These are phyloP conservation scores for Lochmaea capreae DNA, from an alignment of 2,888 invertebrate species.

Conservation along the genomic window DNA sequence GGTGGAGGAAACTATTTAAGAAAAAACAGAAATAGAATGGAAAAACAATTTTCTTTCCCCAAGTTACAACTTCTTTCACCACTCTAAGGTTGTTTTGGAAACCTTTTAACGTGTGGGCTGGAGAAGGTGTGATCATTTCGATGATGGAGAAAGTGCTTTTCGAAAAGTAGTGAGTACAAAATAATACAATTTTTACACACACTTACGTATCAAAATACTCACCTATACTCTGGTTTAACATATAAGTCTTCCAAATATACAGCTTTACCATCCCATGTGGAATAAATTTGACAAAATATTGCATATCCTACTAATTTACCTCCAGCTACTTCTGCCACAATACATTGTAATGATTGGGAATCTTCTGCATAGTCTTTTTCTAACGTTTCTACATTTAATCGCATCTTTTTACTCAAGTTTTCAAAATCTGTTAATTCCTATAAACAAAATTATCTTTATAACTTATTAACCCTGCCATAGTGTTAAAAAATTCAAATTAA, in stretches of 20 bases:
- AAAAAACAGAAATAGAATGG: too few relatives aligned
- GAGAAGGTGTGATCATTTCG: too few relatives aligned
- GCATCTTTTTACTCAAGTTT: slow-evolving; percentile 8
- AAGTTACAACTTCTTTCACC: too few relatives aligned
- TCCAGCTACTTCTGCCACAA: slow-evolving; percentile 9
- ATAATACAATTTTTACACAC: too few relatives aligned
- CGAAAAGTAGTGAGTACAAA: too few relatives aligned
- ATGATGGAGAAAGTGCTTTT: too few relatives aligned
- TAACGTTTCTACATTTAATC: slow-evolving; percentile 4
- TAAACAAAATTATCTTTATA: neutral
- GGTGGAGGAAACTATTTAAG: too few relatives aligned
- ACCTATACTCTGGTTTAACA: slow-evolving; percentile 19
- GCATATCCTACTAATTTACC: slow-evolving; percentile 16
- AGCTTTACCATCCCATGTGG: slow-evolving; percentile 17
- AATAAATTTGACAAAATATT: slow-evolving; percentile 18
- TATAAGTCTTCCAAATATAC: slow-evolving; percentile 13
- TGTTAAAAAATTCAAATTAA: neutral
- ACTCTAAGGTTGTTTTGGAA: too few relatives aligned
- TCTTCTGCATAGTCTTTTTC: slow-evolving; percentile 20
- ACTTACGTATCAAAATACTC: neutral
- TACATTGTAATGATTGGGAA: slow-evolving; percentile 9
- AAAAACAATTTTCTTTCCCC: too few relatives aligned
- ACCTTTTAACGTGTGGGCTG: too few relatives aligned
- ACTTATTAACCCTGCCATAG: too few relatives aligned
- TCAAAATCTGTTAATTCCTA: slow-evolving; percentile 17